Evolutionary conservation across 2,888 invertebrate species (phyloP).

Genomic region (Oligia latruncula): DNA sequence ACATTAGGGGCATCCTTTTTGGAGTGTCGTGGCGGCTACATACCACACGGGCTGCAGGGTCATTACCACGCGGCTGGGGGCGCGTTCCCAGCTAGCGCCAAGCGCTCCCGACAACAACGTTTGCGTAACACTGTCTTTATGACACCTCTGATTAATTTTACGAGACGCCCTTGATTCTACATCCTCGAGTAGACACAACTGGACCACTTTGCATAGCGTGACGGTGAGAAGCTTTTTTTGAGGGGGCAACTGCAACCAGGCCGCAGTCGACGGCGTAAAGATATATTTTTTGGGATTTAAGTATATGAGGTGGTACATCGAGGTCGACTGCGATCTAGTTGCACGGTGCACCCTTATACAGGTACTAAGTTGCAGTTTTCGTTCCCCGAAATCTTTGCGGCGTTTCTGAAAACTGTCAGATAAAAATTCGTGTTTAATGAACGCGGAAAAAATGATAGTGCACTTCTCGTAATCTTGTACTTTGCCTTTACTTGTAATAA

Average conservation of each 20-base stretch:
- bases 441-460: background rate
- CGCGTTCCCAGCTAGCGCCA: slow-evolving; percentile 72
- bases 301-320: background rate
- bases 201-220: slow-evolving; percentile 23
- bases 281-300: background rate
- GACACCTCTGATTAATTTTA: slow-evolving; percentile 73
- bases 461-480: slow-evolving; percentile 11
- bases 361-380: background rate
- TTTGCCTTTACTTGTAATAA: background rate
- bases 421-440: background rate
- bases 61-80: slow-evolving; percentile 80
- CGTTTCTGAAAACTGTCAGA: background rate
- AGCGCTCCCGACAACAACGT: slow-evolving; percentile 70
- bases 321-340: background rate
- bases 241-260: background rate
- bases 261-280: background rate
- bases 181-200: slow-evolving; percentile 47
- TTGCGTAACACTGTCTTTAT: slow-evolving; percentile 75
- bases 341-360: background rate
- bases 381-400: background rate
- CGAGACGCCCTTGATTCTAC: slow-evolving; percentile 69
- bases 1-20: slow-evolving; percentile 33
- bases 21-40: slow-evolving; percentile 63
- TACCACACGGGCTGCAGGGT: slow-evolving; percentile 75
- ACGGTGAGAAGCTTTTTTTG: background rate